Evolutionary conservation across 2,113 vertebrate species (phyloP).

Genomic region (Thamnaconus septentrionalis): DNA sequence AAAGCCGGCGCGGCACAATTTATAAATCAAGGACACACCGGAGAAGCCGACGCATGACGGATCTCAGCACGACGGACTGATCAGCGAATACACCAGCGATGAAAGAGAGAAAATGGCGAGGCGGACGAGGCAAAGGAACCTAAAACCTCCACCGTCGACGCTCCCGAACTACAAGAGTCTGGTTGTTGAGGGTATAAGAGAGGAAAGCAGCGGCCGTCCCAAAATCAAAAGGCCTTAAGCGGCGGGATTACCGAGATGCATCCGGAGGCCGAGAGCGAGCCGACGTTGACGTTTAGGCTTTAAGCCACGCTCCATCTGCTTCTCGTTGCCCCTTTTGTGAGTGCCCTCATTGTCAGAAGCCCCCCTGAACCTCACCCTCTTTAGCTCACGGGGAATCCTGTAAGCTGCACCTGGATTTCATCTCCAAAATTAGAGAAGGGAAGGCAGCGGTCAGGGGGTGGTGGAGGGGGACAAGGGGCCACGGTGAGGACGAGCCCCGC

Average conservation of each 20-base stretch:
- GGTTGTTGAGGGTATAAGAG: constrained; percentile 19
- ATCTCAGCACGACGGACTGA: no score
- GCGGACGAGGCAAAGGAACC: constrained; percentile 31
- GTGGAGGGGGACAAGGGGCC: constrained; percentile 12
- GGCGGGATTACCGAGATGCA: constrained; percentile 50
- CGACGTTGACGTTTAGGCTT: constrained; percentile 58
- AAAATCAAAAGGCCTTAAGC: constrained; percentile 48
- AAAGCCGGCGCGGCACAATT: no score
- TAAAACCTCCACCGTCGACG: constrained; percentile 10
- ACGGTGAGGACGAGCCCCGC: constrained; percentile 28
- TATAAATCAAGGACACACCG: no score
- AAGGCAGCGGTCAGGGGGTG: constrained; percentile 25
- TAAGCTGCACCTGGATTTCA: constrained; percentile 60
- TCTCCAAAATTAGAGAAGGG: constrained; percentile 46
- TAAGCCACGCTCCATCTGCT: constrained; percentile 59
- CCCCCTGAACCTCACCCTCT: constrained; percentile 36
- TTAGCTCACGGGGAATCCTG: constrained; percentile 39
- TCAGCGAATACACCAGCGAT: constrained; percentile 1
- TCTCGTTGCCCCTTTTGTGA: constrained; percentile 49
- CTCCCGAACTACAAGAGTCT: constrained; percentile 22
- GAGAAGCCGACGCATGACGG: no score
- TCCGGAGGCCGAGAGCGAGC: constrained; percentile 60
- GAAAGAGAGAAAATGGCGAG: constrained; percentile 31
- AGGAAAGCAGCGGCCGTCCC: constrained; percentile 9
- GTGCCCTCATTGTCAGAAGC: constrained; percentile 35